Evolutionary conservation across 2,888 invertebrate species (phyloP), one percentile per base, ranked within the genome.

Genomic region (Phengaris arion): DNA sequence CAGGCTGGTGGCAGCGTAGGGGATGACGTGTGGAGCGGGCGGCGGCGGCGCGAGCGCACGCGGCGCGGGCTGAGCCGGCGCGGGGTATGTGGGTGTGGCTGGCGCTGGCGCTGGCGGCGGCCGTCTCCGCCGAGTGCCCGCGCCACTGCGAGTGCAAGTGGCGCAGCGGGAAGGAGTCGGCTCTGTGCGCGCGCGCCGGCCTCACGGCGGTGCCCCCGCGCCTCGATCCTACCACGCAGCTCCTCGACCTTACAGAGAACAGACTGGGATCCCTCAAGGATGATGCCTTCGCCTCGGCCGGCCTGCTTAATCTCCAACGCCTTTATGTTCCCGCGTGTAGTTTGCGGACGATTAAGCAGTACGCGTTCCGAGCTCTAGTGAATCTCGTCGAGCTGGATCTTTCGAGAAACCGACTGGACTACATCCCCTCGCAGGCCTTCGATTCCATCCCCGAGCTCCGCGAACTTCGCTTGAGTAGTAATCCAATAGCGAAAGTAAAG

Each of bases 91-190:
- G 92, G 92, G 96, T 95, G 85, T 85, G 90, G 87, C 84, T 91
- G 84, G 83, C 90, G 88, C 85, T 91, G 80, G 86, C 90, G 80
- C 84, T 92, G 88, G 91, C 89, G 86, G 91, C 89, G 84, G 90
- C 90, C 85, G 93, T 94, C 82, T 90, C 93, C 84, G 95, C 95
- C 84, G 96, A 96, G 82, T 97, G 97, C 86, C 96, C 96, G 75
- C 94, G 94, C 79, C 94, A 95, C 82, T 98, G 97, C 92, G 97
- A 97, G 89, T 97, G 97, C 94, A 97, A 97, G 91, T 98, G 97
- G 97, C 96, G 96, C 88, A 96, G 96, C 85, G 97, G 97, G 83
- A 97, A 97, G 89, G 97, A 97, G 90, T 96, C 97, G 74, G 97
- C 97, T 76, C 94, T 96, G 82, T 98, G 97, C 91, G 94, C 95